Base-by-base conservation (phyloP, 2,797 vertebrate genomes). In the Spatula clypeata region DNA sequence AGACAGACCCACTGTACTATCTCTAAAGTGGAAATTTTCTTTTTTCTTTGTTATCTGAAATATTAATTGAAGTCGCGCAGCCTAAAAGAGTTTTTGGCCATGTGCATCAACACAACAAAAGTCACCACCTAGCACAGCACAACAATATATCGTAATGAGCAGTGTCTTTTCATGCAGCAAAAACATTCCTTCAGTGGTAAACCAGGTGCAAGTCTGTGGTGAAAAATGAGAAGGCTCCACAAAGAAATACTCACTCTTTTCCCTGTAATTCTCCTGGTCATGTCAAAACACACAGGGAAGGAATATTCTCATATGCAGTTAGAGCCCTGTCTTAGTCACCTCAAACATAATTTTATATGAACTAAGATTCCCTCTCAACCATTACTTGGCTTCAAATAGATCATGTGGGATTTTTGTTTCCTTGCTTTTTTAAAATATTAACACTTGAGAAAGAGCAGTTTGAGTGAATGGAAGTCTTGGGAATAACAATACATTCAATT, bases 361-460 rank as follows among this genome's bases (percentile, higher is more conserved):
- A 49, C n/a, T 45, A 24, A 42, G 76, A 7, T 88, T 82, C 69
- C 34, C 38, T 54, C 15, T 86, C 53, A 91, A 42, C 23, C 20
- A 75, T 66, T 51, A 62, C 51, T 90, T 90, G 73, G 16, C 17
- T 79, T 76, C 70, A 90, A 72, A 81, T 69, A 86, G 20, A 69
- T 45, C 44, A 38, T 9, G 5, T 60, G 38, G 20, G 31, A 65
- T 73, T 86, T 93, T 84, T 55, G n/a, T 58, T 90, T 81, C 20
- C 14, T 66, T 36, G 27, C 9, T 36, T n/a, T 85, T 89, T 3
- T 18, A 45, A 77, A 69, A 73, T n/a, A 69, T 62, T 77, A 81
- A 72, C 45, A 75, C 5, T 69, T 31, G n/a, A 72, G 62, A 86
- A 90, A 42, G 13, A 88, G 38, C 8, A 69, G 3, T 69, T 40